Percentiles rank a stretch among this genome's conserved stretches.
Evolutionary conservation across 64 coral and sea anemone genomes (phyloP).

Genomic region (Cladopsammia gracilis): DNA sequence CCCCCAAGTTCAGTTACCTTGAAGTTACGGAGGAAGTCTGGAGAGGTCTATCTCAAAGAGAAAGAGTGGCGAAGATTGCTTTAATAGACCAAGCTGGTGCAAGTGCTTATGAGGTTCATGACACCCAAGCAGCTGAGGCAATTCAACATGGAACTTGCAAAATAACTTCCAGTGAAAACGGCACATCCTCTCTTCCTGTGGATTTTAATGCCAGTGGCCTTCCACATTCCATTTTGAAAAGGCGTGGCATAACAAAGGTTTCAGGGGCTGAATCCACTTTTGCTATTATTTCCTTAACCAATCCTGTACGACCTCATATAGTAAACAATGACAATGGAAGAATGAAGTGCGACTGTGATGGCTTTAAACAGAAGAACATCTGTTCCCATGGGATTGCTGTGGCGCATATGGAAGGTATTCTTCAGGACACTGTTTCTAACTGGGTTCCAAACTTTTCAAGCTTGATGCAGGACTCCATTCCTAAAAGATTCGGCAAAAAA

Average conservation of each 20-base stretch:
- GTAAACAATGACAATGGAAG: constrained; percentile 13
- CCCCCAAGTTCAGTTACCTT: constrained; percentile 44
- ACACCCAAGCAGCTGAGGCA: not conserved
- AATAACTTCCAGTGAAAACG: not conserved
- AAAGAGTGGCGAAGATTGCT: constrained; percentile 28
- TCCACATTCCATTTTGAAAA: constrained; percentile 52
- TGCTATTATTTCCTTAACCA: constrained; percentile 65
- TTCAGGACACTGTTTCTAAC: not conserved
- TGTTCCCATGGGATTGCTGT: constrained; percentile 61
- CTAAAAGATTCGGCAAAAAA: no score
- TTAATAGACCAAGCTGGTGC: constrained; percentile 8
- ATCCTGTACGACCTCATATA: constrained; percentile 56
- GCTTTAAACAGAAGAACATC: constrained; percentile 48
- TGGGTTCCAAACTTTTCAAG: constrained; percentile 45
- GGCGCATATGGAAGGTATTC: not conserved
- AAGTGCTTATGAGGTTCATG: not conserved
- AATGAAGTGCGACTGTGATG: constrained; percentile 51
- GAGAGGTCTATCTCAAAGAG: not conserved
- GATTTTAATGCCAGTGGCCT: constrained; percentile 54
- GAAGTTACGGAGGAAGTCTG: constrained; percentile 53
- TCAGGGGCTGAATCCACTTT: constrained; percentile 42
- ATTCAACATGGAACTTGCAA: not conserved
- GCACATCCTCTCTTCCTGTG: constrained; percentile 1
- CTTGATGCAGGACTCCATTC: no score
- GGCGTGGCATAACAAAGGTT: constrained; percentile 57